These are phyloP conservation scores for Panurus biarmicus DNA, from an alignment of 2,113 vertebrate species.

Conservation along the genomic window DNA sequence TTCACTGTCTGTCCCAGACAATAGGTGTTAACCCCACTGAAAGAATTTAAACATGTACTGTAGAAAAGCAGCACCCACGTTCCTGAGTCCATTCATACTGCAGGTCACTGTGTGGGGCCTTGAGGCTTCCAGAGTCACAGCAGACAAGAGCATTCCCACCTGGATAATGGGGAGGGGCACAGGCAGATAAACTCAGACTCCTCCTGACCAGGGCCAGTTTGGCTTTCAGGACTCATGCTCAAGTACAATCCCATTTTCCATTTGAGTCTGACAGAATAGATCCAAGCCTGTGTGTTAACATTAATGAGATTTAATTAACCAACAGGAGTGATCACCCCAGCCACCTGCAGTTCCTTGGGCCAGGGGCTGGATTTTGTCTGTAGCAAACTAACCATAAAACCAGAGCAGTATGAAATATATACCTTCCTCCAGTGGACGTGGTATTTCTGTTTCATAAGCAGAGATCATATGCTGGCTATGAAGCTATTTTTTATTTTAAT, in stretches of 20 bases:
- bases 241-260: not conserved
- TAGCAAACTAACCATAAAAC: not conserved
- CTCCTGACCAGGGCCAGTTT: not conserved
- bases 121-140: not conserved
- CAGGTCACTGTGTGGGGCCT: not conserved
- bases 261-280: not conserved
- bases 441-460: not conserved
- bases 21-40: not conserved
- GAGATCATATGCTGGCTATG: not conserved
- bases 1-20: not conserved
- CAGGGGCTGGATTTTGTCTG: not conserved
- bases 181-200: not conserved
- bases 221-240: not conserved
- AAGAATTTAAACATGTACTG: too few relatives aligned
- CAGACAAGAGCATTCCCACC: not conserved
- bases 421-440: not conserved
- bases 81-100: not conserved
- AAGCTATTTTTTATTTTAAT: slow-evolving; percentile 35
- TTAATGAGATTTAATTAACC: not conserved
- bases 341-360: not conserved
- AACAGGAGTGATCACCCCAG: not conserved
- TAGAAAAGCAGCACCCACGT: not conserved
- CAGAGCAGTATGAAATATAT: not conserved
- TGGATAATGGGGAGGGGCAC: not conserved
- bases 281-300: not conserved